Evolutionary conservation across 2,888 invertebrate species (phyloP).

Genomic region (Eucera pruinosa): DNA sequence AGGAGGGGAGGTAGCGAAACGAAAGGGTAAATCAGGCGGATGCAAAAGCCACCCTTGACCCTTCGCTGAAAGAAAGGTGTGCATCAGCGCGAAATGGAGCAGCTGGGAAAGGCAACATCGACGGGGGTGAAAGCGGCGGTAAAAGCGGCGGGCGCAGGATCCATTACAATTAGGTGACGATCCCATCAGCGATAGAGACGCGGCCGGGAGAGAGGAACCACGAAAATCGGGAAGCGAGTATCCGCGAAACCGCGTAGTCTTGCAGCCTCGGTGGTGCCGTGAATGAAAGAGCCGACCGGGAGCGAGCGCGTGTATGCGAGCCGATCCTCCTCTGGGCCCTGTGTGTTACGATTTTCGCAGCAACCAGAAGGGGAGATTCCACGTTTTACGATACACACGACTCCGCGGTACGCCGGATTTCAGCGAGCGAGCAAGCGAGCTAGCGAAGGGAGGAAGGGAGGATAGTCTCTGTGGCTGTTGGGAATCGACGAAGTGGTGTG

Average conservation of each 20-base stretch:
- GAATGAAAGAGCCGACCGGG: slow-evolving; percentile 39
- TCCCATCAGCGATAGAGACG: slow-evolving; percentile 35
- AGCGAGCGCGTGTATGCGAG: neutral
- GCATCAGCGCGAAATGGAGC: slow-evolving; percentile 42
- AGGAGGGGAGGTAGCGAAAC: neutral
- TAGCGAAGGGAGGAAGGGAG: neutral
- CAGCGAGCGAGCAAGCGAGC: slow-evolving; percentile 5
- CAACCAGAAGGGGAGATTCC: slow-evolving; percentile 17
- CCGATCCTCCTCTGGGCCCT: neutral
- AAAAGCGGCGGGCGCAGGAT: too few species aligned
- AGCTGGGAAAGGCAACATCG: slow-evolving; percentile 1
- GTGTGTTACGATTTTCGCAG: slow-evolving; percentile 34
- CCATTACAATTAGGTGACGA: slow-evolving; percentile 52
- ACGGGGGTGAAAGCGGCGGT: slow-evolving; percentile 10
- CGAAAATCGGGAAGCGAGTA: slow-evolving; percentile 66
- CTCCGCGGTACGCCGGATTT: slow-evolving; percentile 28
- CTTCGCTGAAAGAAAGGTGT: slow-evolving; percentile 9
- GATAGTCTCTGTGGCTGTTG: slow-evolving; percentile 40
- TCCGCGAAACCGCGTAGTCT: slow-evolving; percentile 72
- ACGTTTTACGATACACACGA: slow-evolving; percentile 50
- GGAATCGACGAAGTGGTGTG: slow-evolving; percentile 52
- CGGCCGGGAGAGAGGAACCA: slow-evolving; percentile 38
- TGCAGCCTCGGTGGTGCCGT: slow-evolving; percentile 20
- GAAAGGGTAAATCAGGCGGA: neutral
- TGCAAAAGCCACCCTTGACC: slow-evolving; percentile 43